Evolutionary conservation across 2,888 invertebrate genomes (phyloP), one percentile per base, ranked within the genome.

Genomic region (Seira ritae): DNA sequence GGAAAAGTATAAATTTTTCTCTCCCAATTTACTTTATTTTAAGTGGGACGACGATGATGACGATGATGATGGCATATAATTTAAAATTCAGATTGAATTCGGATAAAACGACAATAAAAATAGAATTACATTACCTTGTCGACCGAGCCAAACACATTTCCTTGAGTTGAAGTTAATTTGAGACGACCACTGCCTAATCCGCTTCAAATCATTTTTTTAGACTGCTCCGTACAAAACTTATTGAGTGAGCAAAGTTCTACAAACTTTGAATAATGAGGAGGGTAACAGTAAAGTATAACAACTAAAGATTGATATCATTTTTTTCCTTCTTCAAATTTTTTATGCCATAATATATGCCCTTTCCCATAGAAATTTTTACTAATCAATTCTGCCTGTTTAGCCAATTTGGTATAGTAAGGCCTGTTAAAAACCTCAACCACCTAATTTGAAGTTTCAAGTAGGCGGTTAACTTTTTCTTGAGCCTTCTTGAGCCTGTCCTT

Each of bases 31-130:
- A 55, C n/a, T 55, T 31, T 31, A 31, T 31, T 17, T 17, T 55
- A 55, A 55, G 55, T 55, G 55, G 55, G 55, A 31, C 8, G 31
- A 31, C 8, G 31, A 31, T 31, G 31, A 31, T 31, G 31, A 31
- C 8, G 31, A 31, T 31, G 31, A 31, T 31, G 31, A 31, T 31
- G 31, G 31, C 31, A 31, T 31, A 55, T 12, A 55, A 55, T 55
- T 55, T 55, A 55, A 55, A 55, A 55, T 55, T 55, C 17, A 55
- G 55, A 55, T 55, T 55, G 55, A 55, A 55, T 55, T 55, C 55
- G 55, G 55, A 55, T 55, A 55, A 55, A 55, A 55, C 15, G 55
- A 55, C 55, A 55, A 55, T 55, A 55, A 55, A 55, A 55, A 55
- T 55, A 17, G 55, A 55, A 55, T 55, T 55, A 55, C 55, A 55